phyloP scores from a whole-genome alignment of 1,140 invertebrate species.

The Drosophila fuyamai region DNA sequence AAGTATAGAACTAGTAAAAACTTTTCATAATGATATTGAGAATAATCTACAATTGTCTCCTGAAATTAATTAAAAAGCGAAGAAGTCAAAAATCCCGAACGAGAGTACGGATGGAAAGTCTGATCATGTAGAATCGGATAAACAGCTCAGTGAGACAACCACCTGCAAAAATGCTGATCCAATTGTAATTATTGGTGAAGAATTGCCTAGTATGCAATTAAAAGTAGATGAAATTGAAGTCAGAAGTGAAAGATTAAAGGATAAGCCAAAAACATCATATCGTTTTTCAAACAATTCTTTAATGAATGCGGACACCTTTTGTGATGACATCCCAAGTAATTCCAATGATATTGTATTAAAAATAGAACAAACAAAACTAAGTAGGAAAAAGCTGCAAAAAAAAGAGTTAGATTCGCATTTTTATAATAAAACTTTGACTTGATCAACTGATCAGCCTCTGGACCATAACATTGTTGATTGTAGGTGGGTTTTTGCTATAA shows the following conservation, averaged over 20 bases:
- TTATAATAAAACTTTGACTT: too few relatives aligned
- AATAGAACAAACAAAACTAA: constrained; percentile 5
- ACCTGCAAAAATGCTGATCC: constrained; percentile 8
- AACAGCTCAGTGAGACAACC: constrained; percentile 8
- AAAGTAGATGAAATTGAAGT: constrained; percentile 10
- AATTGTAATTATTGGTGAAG: constrained; percentile 10
- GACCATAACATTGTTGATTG: too few relatives aligned
- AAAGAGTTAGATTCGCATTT: too few relatives aligned
- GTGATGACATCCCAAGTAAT: constrained; percentile 1
- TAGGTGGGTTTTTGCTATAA: not conserved
- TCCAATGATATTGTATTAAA: constrained; percentile 15
- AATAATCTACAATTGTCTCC: constrained; percentile 1
- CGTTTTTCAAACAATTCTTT: not conserved
- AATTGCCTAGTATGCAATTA: constrained; percentile 5
- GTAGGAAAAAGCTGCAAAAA: constrained; percentile 1
- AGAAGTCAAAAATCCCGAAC: constrained; percentile 6
- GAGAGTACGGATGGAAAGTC: constrained; percentile 12
- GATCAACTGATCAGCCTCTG: too few relatives aligned
- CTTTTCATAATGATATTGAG: not conserved
- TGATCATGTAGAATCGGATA: constrained; percentile 14
- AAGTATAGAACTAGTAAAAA: constrained; percentile 2
- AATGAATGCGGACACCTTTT: constrained; percentile 5
- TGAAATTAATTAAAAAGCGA: constrained; percentile 1
- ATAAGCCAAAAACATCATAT: too few relatives aligned
- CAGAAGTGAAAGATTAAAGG: constrained; percentile 8